phyloP scores from a whole-genome alignment of 2,888 invertebrate genomes.

The Cataglyphis albicans region DNA sequence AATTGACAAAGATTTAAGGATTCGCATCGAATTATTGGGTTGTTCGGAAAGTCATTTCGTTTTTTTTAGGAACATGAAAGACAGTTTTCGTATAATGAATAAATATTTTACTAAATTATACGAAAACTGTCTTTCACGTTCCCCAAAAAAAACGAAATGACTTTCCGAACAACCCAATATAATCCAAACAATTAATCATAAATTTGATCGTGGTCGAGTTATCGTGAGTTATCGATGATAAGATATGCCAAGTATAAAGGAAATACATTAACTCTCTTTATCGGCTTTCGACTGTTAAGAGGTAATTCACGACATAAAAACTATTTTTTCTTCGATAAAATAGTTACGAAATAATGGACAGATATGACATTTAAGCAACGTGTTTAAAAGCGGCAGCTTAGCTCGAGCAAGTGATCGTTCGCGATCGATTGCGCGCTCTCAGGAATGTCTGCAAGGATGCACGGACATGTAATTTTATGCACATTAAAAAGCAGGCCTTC shows the following conservation, averaged over 20 bases:
- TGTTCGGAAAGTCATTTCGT: no score
- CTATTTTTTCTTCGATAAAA: neutral
- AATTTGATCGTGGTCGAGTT: neutral
- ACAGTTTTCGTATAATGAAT: no score
- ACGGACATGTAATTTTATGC: conserved; percentile 26
- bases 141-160: no score
- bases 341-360: neutral
- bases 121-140: no score
- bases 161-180: no score
- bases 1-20: neutral
- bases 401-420: neutral
- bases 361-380: neutral
- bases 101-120: no score
- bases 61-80: no score
- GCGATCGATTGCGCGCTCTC: neutral
- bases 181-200: neutral
- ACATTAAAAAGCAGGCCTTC: conserved; percentile 52
- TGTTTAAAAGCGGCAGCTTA: neutral
- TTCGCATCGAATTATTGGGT: neutral
- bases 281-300: neutral
- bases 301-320: neutral
- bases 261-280: conserved; percentile 14
- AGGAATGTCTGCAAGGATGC: conserved; percentile 14
- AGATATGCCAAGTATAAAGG: neutral
- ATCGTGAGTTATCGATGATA: conserved; percentile 41